Evolutionary conservation across 2,797 vertebrate species (phyloP).

Genomic region (Betta splendens): DNA sequence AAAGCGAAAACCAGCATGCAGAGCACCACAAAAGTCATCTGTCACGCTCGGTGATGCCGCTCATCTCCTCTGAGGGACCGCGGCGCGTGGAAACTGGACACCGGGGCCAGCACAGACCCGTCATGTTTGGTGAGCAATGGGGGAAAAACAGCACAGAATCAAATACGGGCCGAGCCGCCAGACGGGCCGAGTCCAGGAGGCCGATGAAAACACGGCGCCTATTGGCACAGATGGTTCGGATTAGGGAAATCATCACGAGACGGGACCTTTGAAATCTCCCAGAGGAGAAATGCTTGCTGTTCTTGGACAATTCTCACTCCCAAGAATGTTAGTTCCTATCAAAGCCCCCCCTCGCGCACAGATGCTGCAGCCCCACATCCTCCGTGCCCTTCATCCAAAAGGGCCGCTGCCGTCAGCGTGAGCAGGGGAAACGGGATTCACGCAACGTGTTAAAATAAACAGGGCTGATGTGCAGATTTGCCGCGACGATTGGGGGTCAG

Average conservation of each 20-base stretch:
- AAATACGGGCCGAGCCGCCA: constrained; percentile 55
- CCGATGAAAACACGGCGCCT: constrained; percentile 73
- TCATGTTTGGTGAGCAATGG: constrained; percentile 43
- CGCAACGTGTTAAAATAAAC: constrained; percentile 71
- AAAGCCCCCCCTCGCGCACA: constrained; percentile 35
- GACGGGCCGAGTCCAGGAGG: constrained; percentile 55
- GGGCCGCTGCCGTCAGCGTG: constrained; percentile 67
- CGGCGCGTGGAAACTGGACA: constrained; percentile 41
- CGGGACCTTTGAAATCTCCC: constrained; percentile 74
- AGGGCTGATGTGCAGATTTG: constrained; percentile 61
- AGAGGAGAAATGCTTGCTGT: constrained; percentile 78
- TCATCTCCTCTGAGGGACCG: constrained; percentile 38
- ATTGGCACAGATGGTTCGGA: constrained; percentile 84
- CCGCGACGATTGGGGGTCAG: constrained; percentile 52
- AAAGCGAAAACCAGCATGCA: constrained; percentile 21
- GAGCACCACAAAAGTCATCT: constrained; percentile 21
- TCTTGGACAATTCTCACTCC: constrained; percentile 77
- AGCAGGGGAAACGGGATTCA: constrained; percentile 53
- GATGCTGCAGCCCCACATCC: constrained; percentile 33
- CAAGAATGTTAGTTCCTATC: constrained; percentile 72
- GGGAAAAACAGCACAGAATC: constrained; percentile 46
- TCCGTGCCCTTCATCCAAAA: constrained; percentile 59
- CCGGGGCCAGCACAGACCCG: constrained; percentile 24
- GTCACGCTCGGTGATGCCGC: constrained; percentile 36
- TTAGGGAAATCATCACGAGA: constrained; percentile 78